A percentile compares a stretch with the other conserved stretches of the same genome.
phyloP scores from a whole-genome alignment of 2,888 invertebrate species.

The Gnatocerus cornutus region DNA sequence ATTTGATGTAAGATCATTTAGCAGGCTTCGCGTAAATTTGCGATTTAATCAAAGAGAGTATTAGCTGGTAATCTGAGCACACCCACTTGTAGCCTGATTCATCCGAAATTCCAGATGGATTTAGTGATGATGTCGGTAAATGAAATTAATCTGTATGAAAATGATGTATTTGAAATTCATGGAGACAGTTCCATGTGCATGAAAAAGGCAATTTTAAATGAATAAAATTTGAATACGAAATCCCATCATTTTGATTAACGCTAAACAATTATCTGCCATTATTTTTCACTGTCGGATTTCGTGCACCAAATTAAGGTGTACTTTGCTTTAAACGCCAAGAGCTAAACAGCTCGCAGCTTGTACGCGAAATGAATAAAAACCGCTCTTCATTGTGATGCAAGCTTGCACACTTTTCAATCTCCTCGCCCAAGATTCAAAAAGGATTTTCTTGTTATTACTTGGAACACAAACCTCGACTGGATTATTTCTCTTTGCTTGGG shows the following conservation, averaged over 20 bases:
- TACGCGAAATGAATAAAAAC: conserved; percentile 49
- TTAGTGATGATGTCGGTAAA: no score
- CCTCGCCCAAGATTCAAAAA: conserved; percentile 52
- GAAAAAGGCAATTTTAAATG: not conserved
- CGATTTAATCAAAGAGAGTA: no score
- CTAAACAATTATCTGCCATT: conserved; percentile 16
- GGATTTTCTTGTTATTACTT: conserved; percentile 59
- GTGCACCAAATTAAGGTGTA: conserved; percentile 24
- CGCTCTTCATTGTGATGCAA: conserved; percentile 57
- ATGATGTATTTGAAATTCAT: no score
- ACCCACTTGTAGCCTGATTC: no score
- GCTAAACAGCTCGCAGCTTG: conserved; percentile 35
- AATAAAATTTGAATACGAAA: conserved; percentile 12
- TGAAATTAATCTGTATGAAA: no score
- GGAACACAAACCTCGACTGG: conserved; percentile 48
- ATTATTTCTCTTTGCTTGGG: conserved; percentile 35
- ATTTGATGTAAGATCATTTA: no score
- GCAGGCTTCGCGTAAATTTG: no score
- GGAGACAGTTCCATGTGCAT: not conserved
- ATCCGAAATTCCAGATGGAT: no score
- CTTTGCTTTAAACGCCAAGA: conserved; percentile 29
- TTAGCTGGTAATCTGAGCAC: no score
- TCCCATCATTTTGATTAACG: not conserved
- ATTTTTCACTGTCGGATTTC: conserved; percentile 16
- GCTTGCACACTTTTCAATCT: conserved; percentile 58